phyloP scores from a whole-genome alignment of 2,113 vertebrate genomes.

The Corythaeola cristata region DNA sequence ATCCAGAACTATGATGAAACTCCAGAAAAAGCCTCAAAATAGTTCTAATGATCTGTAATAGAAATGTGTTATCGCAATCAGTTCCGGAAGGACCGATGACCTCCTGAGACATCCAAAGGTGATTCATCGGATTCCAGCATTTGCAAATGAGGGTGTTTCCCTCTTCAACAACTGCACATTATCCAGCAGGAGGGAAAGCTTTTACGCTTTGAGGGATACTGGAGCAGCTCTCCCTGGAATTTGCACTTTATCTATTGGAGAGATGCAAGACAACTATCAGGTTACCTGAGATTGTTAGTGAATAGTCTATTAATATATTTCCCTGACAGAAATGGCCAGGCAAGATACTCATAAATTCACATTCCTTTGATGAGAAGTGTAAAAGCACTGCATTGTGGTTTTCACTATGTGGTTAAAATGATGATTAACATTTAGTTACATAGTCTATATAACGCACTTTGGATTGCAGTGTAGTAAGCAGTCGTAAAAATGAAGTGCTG shows the following conservation, averaged over 20 bases:
- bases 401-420: background rate
- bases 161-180: background rate
- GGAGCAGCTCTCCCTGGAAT: background rate
- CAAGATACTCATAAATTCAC: background rate
- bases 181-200: background rate
- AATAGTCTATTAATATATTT: constrained; percentile 5
- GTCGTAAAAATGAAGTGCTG: background rate
- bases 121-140: background rate
- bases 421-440: background rate
- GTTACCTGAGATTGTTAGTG: background rate
- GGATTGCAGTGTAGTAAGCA: background rate
- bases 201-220: background rate
- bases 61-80: fast-evolving
- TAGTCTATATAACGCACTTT: background rate
- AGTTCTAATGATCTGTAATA: background rate
- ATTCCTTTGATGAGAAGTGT: background rate
- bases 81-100: background rate
- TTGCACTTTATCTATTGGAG: background rate
- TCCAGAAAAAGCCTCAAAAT: background rate
- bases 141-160: background rate
- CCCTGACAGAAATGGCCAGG: background rate
- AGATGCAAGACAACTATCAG: background rate
- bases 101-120: background rate
- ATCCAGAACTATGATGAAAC: background rate
- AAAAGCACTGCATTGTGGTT: background rate